Base-by-base conservation (phyloP, 2,888 invertebrate genomes). In the Apamea epomidion region DNA sequence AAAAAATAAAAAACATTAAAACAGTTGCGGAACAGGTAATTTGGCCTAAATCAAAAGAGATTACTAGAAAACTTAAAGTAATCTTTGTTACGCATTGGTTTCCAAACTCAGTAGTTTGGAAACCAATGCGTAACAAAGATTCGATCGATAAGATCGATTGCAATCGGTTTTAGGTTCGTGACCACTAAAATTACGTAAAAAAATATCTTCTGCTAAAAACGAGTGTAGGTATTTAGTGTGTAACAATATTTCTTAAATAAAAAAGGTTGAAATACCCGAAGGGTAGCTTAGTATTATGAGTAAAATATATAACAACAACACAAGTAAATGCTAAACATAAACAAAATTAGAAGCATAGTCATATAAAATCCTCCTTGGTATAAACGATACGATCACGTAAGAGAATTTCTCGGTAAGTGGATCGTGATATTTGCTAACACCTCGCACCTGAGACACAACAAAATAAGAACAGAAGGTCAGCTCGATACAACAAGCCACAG, bases 401-500 rank as follows among this genome's bases (percentile, higher is more conserved):
- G 32, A 74, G 76, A 69, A 80, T 84, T 77, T 76, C 48, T 62
- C 25, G 72, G 73, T 62, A 83, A 86, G 71, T 80, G 81, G 68
- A 70, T 78, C 79, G 65, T 86, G 73, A 82, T 89, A 83, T 89
- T 84, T 88, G 82, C 84, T 80, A 32, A 82, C 69, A 58, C n/a
- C 60, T 80, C 73, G 48, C 82, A 80, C 81, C 82, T 88, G 72
- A 75, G 68, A 58, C n/a, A 6, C 14, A 67, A 16, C 14, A 32
- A 18, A 1, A 65, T 25, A 37, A 1, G 0, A 12, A 37, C 76
- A 82, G 81, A 76, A 81, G 69, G 62, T 48, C 18, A 5, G 5
- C 10, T 54, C 10, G 0, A 54, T 25, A 29, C 72, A 42, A 25
- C 6, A 8, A 71, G 6, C 16, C 25, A 51, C 8, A 16, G 32